These are phyloP conservation scores for Psococerastis gibbosa DNA, from an alignment of 2,888 invertebrate genomes.

Conservation along the genomic window DNA sequence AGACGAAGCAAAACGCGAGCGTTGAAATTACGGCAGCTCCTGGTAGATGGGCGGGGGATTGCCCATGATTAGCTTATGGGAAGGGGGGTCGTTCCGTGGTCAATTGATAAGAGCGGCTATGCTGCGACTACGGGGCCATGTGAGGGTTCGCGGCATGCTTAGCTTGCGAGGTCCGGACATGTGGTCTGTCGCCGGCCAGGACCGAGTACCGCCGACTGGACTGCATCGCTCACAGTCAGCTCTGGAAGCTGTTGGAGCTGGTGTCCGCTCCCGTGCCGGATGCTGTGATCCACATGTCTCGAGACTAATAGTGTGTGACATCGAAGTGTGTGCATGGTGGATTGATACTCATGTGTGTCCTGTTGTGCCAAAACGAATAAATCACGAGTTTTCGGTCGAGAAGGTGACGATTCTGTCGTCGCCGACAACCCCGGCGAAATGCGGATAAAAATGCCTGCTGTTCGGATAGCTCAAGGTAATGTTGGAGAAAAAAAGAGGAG, in stretches of 20 bases:
- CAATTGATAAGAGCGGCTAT: background rate
- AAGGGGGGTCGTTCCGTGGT: background rate
- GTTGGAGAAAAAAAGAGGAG: background rate
- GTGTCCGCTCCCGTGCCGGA: background rate
- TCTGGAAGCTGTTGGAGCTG: background rate
- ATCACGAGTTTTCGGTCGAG: constrained; percentile 2
- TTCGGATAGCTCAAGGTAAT: constrained; percentile 89
- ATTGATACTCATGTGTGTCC: background rate
- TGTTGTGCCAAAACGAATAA: background rate
- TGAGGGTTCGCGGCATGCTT: background rate
- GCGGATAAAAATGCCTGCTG: constrained; percentile 96
- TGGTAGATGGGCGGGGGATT: background rate
- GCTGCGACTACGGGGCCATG: background rate
- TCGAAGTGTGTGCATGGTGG: too few species aligned
- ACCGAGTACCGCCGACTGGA: background rate
- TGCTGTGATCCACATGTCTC: too few species aligned
- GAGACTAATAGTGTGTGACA: too few species aligned
- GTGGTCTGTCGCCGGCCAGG: background rate
- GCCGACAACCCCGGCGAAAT: constrained; percentile 38
- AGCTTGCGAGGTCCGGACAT: background rate
- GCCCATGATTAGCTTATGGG: background rate
- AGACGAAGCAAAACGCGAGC: background rate
- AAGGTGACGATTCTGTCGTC: constrained; percentile 2
- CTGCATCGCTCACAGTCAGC: background rate
- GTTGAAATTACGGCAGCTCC: background rate